Base-by-base conservation (phyloP, 92 coral and sea anemone genomes). In the Nematostella vectensis region DNA sequence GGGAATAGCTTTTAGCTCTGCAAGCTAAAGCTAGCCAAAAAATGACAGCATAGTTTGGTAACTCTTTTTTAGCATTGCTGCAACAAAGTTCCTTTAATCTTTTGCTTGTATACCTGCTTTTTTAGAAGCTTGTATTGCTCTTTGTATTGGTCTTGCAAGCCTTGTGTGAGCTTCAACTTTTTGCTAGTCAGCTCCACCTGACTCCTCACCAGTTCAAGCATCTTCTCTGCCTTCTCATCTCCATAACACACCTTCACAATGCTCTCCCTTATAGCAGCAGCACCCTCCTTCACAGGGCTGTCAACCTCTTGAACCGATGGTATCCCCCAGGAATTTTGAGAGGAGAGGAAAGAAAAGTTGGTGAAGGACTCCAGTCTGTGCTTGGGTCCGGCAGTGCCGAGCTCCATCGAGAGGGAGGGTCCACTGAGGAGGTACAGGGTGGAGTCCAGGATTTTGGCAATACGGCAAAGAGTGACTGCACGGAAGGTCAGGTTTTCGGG, bases 381-480 rank as follows among this genome's bases (percentile, higher is more conserved):
- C 27, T 58, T 77, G 18, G 47, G 54, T 9, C 47, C 11, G n/a
- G 52, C 30, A 25, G 69, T 28, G n/a, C 57, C 51, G 62, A 58
- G 79, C 29, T 86, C 96, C 24, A 55, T 58, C 26, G 80, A 56
- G 1, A 88, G 48, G 0, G 99, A 93, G 23, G 99, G 82, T 12
- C 96, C 95, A 56, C 77, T 75, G 15, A 86, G 70, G 1, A 86
- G 89, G 26, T 70, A 72, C 23, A 93, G 71, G 20, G 73, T 77
- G 1, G 88, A 78, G 70, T 93, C 96, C 40, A 93, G 83, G 40
- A 93, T 44, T 53, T 79, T 79, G 17, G 87, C 96, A 47, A 93
- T 71, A 21, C 99, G 85, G 52, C 95, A 78, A 31, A 93, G 77
- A 17, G 77, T 83, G 24, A 80, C 62, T 15, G 91, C 72, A 21